Evolutionary conservation across 35 echinoderm and acorn worm species (phyloP), one percentile per base, ranked within the genome.

Genomic region (Patiria miniata): DNA sequence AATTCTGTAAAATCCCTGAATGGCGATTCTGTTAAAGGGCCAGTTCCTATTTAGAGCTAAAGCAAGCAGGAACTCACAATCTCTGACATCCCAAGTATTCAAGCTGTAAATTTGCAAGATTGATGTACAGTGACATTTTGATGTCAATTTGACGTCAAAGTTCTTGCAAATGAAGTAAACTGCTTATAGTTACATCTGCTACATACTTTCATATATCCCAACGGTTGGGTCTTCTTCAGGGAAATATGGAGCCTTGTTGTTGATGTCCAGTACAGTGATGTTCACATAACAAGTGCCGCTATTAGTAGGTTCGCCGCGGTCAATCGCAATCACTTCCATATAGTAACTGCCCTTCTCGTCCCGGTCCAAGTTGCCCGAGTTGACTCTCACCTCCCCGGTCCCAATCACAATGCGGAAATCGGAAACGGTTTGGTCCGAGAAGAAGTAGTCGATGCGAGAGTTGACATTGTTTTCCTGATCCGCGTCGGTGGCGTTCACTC

Each of bases 401-500:
- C 19, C 26, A 23, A 73, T 73, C 0, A 2, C 26, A 36, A 73
- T 22, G 65, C 65, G 65, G 65, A 73, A 73, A 30, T 26, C 65
- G 7, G 65, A 73, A 23, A 73, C 65, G 9, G 19, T 73, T 12
- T 32, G 19, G 18, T 28, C 65, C 14, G 57, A n/a, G 26, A 73
- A 73, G 65, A 73, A 73, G 34, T 73, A 73, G 29, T 73, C 65
- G 34, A 73, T 73, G 8, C 29, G 65, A 34, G 65, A 26, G 65
- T 73, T 73, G 1, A 34, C 65, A 0, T 18, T 32, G 29, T 34
- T 34, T 12, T 32, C 65, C n/a, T 7, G 23, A 23, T 73, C 65
- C 19, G 14, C 34, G 34, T 73, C 65, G 10, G 23, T 16, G 0
- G 65, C 65, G 2, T 30, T 73, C 1, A 73, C 65, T 73, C 29